Evolutionary conservation across 2,797 vertebrate species (phyloP), one percentile per base, ranked within the genome.

Genomic region (Eutrigla gurnardus): DNA sequence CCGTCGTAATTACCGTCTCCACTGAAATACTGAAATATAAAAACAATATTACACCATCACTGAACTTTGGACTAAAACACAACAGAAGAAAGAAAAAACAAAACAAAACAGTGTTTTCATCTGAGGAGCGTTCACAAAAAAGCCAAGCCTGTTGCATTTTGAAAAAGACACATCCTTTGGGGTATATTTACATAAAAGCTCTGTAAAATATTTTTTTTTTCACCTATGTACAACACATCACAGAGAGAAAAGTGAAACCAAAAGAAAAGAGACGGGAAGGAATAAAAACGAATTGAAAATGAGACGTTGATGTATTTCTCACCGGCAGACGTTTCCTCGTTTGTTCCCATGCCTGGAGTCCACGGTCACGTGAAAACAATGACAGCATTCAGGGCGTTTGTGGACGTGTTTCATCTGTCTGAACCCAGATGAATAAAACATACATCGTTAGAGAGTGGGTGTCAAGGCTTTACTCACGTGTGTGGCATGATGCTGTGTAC

Each of bases 101-200:
- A 40, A 69, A 43, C 33, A 61, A 77, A 69, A 71, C 15, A 25
- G 39, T 64, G 25, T 70, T 77, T 83, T 86, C 52, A 75, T 86
- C 65, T 54, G 80, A 77, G 81, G 50, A 80, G 72, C 45, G 58
- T 77, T 82, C 78, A 83, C 82, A 75, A 73, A 75, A 81, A 84
- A 85, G 81, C 81, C 73, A 89, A 88, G 80, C 73, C 77, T 85
- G 83, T 84, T 88, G 87, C 73, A 81, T 84, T 86, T 85, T 68
- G 70, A 88, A 85, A 90, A 88, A 85, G 64, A 89, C 80, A 91
- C 79, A 83, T 89, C 84, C 62, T 88, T 89, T 76, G 63, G 55
- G 86, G 77, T 86, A 88, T 93, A 93, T 93, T 92, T 93, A 93
- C 92, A 93, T 93, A 92, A 91, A 91, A 92, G 88, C 90, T 93